Conservation (phyloP, 1,140 invertebrate species). For the Apis cerana region DNA sequence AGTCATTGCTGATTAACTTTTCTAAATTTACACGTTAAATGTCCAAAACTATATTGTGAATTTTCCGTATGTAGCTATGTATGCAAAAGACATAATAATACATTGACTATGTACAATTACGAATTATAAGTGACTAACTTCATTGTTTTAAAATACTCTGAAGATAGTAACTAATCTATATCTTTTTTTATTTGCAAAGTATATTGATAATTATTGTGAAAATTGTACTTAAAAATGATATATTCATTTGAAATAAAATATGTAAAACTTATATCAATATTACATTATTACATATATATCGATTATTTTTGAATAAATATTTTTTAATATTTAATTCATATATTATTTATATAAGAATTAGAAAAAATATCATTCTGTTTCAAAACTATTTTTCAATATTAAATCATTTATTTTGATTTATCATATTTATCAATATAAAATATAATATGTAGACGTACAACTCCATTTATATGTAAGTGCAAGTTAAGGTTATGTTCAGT, state of each 20-base stretch:
- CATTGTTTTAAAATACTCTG: not conserved
- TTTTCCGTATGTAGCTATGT: slow-evolving; percentile 41
- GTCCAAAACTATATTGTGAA: slow-evolving; percentile 39
- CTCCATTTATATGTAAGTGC: not conserved
- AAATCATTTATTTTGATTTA: slow-evolving; percentile 12
- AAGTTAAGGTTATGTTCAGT: slow-evolving; percentile 33
- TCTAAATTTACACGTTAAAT: slow-evolving; percentile 36
- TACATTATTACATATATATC: not conserved
- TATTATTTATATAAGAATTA: not conserved
- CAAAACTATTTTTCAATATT: slow-evolving; percentile 7
- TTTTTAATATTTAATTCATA: not conserved
- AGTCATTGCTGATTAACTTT: slow-evolving; percentile 65
- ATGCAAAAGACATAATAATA: slow-evolving; percentile 28
- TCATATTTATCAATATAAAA: slow-evolving; percentile 10
- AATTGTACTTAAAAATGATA: not conserved
- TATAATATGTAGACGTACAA: not conserved
- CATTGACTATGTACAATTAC: not conserved
- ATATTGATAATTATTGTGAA: not conserved
- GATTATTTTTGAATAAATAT: not conserved
- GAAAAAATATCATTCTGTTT: not conserved
- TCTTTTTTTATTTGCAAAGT: not conserved
- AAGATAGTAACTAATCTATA: slow-evolving; percentile 5
- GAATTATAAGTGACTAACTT: slow-evolving; percentile 3
- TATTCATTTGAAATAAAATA: not conserved
- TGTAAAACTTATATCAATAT: not conserved